Evolutionary conservation across 2,888 invertebrate species (phyloP).

Genomic region (Reticulitermes lucifugus): DNA sequence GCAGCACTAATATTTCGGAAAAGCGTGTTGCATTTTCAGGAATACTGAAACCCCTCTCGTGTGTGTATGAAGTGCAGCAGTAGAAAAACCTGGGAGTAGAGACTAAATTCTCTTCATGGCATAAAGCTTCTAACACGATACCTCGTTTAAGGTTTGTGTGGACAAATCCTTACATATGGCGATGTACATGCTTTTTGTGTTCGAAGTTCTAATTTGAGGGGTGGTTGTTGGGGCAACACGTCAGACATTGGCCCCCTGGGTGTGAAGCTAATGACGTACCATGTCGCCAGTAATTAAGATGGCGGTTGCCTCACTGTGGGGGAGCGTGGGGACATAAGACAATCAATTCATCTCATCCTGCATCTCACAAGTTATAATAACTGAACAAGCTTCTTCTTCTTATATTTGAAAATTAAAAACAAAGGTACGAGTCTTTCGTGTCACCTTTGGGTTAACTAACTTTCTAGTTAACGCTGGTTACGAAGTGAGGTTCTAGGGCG

Average conservation of each 20-base stretch:
- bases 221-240: background rate
- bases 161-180: conserved; percentile 2
- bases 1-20: no score
- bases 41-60: no score
- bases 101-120: no score
- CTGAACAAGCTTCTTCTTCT: background rate
- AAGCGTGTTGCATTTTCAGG: no score
- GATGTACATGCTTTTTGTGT: background rate
- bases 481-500: no score
- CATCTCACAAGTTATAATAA: conserved; percentile 17
- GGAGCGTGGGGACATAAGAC: conserved; percentile 30
- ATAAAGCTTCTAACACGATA: no score
- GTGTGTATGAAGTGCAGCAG: no score
- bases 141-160: no score
- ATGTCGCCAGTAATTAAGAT: conserved; percentile 42
- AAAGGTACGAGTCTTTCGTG: background rate
- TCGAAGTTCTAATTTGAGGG: conserved; percentile 28
- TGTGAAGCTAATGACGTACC: conserved; percentile 25
- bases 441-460: background rate
- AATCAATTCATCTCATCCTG: conserved; percentile 30
- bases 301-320: conserved; percentile 12
- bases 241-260: conserved; percentile 24
- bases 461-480: background rate
- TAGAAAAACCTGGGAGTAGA: no score
- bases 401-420: background rate